A percentile compares a stretch with the other conserved stretches of the same genome.
Evolutionary conservation across 1,140 invertebrate genomes (phyloP).

Genomic region (Octopus sinensis): DNA sequence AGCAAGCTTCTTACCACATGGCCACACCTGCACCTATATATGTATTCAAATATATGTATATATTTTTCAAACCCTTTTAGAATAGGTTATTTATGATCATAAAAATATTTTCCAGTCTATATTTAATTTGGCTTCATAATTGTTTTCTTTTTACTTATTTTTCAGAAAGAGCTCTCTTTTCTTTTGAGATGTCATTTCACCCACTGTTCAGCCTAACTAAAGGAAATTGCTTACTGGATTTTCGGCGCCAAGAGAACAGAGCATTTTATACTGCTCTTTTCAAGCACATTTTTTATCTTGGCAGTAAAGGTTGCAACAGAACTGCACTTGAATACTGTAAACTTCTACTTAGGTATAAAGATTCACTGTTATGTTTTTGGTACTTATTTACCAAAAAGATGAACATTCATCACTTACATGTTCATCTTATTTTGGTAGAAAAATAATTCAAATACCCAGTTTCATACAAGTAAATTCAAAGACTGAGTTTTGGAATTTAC

Average conservation of each 20-base stretch:
- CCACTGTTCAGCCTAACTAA: slow-evolving; percentile 74
- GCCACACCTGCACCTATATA: too few species aligned
- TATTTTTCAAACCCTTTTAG: too few species aligned
- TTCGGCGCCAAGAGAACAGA: slow-evolving; percentile 80
- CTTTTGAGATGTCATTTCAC: slow-evolving; percentile 77
- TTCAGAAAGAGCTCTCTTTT: slow-evolving; percentile 71
- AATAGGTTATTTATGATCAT: not conserved
- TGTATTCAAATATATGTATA: too few species aligned
- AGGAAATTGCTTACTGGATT: slow-evolving; percentile 76
- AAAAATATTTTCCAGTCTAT: not conserved
- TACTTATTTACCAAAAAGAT: too few species aligned
- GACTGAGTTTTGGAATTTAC: too few species aligned
- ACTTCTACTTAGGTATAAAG: slow-evolving; percentile 55
- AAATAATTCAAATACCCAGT: too few species aligned
- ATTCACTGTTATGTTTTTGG: not conserved
- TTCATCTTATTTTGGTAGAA: too few species aligned
- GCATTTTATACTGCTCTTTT: slow-evolving; percentile 80
- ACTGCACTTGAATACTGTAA: slow-evolving; percentile 61
- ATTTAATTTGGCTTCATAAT: not conserved
- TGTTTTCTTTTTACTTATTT: slow-evolving; percentile 13
- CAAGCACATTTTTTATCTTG: slow-evolving; percentile 78
- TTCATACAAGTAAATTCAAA: too few species aligned
- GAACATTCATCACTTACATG: too few species aligned
- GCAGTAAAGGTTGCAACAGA: slow-evolving; percentile 67
- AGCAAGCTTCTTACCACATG: too few species aligned